These are phyloP conservation scores for Acronicta aceris DNA, from an alignment of 2,888 invertebrate species.

Conservation along the genomic window DNA sequence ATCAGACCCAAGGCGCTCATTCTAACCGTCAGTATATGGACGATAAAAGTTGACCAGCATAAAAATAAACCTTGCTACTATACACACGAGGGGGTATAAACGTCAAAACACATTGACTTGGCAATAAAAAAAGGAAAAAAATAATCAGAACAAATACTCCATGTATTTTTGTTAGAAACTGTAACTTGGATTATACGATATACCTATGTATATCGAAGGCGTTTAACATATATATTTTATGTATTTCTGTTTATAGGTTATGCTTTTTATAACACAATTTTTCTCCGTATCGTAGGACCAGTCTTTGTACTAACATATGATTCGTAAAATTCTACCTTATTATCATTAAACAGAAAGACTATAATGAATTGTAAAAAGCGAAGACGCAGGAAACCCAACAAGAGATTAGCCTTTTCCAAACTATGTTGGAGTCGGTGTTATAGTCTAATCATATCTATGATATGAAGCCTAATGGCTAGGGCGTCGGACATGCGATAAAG, in stretches of 20 bases:
- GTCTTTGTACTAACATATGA: too few relatives aligned
- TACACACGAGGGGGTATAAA: slow-evolving; percentile 18
- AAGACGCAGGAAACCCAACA: too few relatives aligned
- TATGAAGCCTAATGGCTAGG: too few relatives aligned
- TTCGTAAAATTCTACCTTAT: too few relatives aligned
- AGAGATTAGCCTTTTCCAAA: too few relatives aligned
- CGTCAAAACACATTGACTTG: slow-evolving; percentile 35
- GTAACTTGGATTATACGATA: slow-evolving; percentile 29
- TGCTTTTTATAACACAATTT: too few relatives aligned
- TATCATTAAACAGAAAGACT: too few relatives aligned
- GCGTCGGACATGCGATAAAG: too few relatives aligned
- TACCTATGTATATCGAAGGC: slow-evolving; percentile 2
- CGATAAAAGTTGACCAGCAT: slow-evolving; percentile 44
- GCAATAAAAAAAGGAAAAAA: slow-evolving; percentile 42
- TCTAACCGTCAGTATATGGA: slow-evolving; percentile 24
- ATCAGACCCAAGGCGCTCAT: slow-evolving; percentile 21
- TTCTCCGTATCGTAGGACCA: too few relatives aligned
- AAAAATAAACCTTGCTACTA: slow-evolving; percentile 35
- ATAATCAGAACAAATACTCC: slow-evolving; percentile 37
- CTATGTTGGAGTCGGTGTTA: too few relatives aligned
- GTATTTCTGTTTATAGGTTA: not conserved
- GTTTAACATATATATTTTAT: not conserved
- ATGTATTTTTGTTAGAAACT: slow-evolving; percentile 35
- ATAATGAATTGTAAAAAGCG: too few relatives aligned
- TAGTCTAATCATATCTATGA: too few relatives aligned